phyloP scores from a whole-genome alignment of 2,797 vertebrate species.

The Chaetophractus vellerosus region DNA sequence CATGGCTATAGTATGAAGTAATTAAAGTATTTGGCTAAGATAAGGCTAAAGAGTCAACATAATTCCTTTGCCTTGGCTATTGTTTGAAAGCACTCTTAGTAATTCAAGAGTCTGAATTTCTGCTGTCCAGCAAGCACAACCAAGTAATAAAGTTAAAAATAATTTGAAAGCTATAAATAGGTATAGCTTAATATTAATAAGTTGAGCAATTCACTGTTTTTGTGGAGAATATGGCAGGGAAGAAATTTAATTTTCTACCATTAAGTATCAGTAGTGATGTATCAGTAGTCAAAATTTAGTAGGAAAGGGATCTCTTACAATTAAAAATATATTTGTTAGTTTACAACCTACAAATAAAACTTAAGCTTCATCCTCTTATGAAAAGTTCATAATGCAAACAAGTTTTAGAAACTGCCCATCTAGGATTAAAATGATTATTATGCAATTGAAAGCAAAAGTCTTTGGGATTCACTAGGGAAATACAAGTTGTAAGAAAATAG shows the following conservation, averaged over 20 bases:
- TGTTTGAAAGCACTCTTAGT: not conserved
- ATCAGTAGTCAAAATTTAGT: not conserved
- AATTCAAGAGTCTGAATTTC: not conserved
- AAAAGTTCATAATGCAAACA: not conserved
- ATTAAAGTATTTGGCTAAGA: not conserved
- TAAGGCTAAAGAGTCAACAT: not conserved
- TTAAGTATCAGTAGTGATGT: not conserved
- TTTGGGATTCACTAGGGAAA: not conserved
- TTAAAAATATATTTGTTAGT: not conserved
- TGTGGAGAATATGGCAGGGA: not conserved
- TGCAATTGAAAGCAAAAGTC: not conserved
- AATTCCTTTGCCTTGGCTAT: not conserved
- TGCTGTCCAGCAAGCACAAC: not conserved
- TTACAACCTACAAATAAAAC: not conserved
- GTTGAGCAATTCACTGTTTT: not conserved
- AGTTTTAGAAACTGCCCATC: not conserved
- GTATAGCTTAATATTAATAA: not conserved
- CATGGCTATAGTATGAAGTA: not conserved
- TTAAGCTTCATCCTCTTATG: not conserved
- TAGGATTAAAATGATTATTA: not conserved
- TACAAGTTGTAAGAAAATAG: not conserved
- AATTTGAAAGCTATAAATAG: not conserved
- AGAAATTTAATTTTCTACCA: not conserved
- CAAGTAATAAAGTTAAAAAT: not conserved
- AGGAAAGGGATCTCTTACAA: not conserved